phyloP scores from a whole-genome alignment of 1,140 invertebrate species.

The Drosophila virilis region DNA sequence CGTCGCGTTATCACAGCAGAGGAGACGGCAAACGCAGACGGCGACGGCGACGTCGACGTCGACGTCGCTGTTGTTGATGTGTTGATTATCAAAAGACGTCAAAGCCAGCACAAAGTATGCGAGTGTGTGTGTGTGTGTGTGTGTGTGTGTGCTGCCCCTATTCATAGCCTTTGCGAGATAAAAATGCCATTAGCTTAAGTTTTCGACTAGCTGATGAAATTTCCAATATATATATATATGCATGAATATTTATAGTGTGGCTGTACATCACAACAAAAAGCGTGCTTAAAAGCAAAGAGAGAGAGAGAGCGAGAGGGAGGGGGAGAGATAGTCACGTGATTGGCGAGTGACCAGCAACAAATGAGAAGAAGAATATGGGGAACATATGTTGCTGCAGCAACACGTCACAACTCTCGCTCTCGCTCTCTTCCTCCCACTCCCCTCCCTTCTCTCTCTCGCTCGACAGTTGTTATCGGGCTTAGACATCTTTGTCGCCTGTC shows the following conservation, averaged over 20 bases:
- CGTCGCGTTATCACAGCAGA: constrained; percentile 37
- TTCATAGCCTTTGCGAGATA: constrained; percentile 35
- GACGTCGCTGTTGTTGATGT: constrained; percentile 21
- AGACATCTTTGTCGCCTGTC: constrained; percentile 36
- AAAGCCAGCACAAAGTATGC: constrained; percentile 17
- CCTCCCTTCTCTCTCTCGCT: too few relatives aligned
- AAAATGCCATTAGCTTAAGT: constrained; percentile 40
- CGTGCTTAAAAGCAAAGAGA: constrained; percentile 3
- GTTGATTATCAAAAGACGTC: constrained; percentile 55
- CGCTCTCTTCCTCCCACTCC: not conserved
- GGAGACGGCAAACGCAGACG: not conserved
- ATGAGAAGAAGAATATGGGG: not conserved
- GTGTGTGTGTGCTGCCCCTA: constrained; percentile 22
- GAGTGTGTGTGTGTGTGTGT: constrained; percentile 1
- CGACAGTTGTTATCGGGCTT: too few relatives aligned
- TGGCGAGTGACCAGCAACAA: constrained; percentile 27
- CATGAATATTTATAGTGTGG: constrained; percentile 5
- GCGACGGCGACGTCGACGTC: not conserved
- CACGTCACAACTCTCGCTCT: too few relatives aligned
- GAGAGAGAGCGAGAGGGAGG: not conserved
- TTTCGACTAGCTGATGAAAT: constrained; percentile 29
- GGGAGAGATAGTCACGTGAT: constrained; percentile 28
- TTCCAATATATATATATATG: constrained; percentile 24
- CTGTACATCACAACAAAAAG: constrained; percentile 35
- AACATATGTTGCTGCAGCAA: constrained; percentile 9